phyloP scores from a whole-genome alignment of 1,140 invertebrate species.

The Linepithema humile region DNA sequence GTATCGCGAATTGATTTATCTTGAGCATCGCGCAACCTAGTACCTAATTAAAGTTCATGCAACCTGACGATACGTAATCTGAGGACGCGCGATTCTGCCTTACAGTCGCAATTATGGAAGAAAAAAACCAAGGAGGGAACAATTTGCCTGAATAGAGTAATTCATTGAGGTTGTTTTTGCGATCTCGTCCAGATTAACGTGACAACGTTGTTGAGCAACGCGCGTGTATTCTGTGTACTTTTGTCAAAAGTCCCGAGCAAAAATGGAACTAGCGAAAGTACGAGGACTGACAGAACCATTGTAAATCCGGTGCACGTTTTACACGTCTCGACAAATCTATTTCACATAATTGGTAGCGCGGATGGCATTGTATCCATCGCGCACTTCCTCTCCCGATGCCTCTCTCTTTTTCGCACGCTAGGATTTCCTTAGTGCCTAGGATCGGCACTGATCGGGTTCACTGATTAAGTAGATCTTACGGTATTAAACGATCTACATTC shows the following conservation, averaged over 20 bases:
- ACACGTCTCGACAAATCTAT: slow-evolving; percentile 59
- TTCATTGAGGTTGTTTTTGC: background rate
- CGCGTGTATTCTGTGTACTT: background rate
- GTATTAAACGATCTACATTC: background rate
- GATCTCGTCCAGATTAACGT: slow-evolving; percentile 18
- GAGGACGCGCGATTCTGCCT: background rate
- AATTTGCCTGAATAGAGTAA: background rate
- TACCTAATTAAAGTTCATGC: background rate
- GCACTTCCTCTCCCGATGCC: slow-evolving; percentile 13
- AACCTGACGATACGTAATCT: background rate
- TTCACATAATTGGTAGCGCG: slow-evolving; percentile 63
- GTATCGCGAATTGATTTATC: slow-evolving; percentile 11
- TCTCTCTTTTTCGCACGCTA: slow-evolving; percentile 56
- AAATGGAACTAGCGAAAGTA: slow-evolving; percentile 63
- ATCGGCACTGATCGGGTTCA: background rate
- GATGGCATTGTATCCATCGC: slow-evolving; percentile 49
- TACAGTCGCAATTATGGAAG: slow-evolving; percentile 5
- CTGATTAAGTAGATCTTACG: slow-evolving; percentile 2
- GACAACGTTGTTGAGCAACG: slow-evolving; percentile 42
- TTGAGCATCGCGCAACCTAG: background rate
- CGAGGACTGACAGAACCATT: slow-evolving; percentile 30
- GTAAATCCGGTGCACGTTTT: slow-evolving; percentile 50
- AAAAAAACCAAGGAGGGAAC: background rate
- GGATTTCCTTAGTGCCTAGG: background rate
- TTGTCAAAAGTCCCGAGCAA: slow-evolving; percentile 31